Conservation (phyloP, 2,113 vertebrate genomes). For the Dermatemys mawii region DNA sequence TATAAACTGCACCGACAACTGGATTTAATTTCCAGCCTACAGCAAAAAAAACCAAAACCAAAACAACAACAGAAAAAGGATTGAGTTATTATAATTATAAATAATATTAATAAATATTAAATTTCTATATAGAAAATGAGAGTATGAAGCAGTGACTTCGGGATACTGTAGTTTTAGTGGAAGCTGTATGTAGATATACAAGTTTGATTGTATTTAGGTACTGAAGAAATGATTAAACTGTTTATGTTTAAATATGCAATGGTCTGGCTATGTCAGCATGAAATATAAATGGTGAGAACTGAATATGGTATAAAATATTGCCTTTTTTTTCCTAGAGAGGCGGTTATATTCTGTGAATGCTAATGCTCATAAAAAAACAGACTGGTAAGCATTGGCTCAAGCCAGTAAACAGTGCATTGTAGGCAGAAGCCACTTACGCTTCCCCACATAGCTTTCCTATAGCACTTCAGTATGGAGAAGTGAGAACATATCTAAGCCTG, state of each 20-base stretch:
- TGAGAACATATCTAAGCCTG: not conserved
- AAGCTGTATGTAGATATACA: not conserved
- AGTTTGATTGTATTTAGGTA: not conserved
- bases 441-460: not conserved
- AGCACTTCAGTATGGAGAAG: not conserved
- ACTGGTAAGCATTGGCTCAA: not conserved
- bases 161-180: not conserved
- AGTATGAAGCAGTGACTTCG: not conserved
- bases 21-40: slow-evolving; percentile 99
- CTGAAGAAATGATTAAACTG: not conserved
- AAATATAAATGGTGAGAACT: not conserved
- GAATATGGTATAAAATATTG: not conserved
- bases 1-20: slow-evolving; percentile 97
- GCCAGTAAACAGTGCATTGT: not conserved
- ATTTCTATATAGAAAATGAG: not conserved
- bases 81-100: slow-evolving; percentile 13
- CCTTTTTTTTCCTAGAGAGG: not conserved
- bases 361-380: not conserved
- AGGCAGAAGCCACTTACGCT: not conserved
- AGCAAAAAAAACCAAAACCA: slow-evolving; percentile 66
- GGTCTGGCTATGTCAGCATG: not conserved
- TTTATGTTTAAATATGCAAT: not conserved
- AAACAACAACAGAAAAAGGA: slow-evolving; percentile 14
- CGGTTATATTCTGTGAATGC: not conserved
- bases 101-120: not conserved